Base-by-base conservation (phyloP, 2,113 vertebrate genomes). In the Gallinago jamesoni region DNA sequence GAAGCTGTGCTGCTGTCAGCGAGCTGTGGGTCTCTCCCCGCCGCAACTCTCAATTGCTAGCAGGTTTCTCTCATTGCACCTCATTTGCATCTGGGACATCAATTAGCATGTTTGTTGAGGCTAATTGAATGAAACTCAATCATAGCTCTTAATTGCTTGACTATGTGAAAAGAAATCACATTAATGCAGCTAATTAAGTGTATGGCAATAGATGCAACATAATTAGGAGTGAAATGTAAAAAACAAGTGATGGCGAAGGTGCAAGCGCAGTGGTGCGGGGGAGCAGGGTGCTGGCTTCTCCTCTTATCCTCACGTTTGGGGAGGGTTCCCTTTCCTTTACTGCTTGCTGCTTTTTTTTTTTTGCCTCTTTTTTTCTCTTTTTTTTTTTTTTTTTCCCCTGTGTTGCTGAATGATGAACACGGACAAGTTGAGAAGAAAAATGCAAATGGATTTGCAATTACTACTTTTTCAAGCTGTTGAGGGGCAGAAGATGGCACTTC, bases 61-160 rank as follows among this genome's bases (percentile, higher is more conserved):
- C 98, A 98, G 98, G 97, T 97, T 98, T 97, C 98, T 98, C 98
- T 98, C 98, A 97, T 97, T 97, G 98, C 97, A 98, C 97, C 98
- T 98, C 98, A 98, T 99, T 99, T 99, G 98, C 98, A 98, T 98
- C 98, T 98, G 98, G 94, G 97, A 98, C 98, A 98, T 99, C 99
- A 99, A 99, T 99, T 99, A 99, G 98, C 98, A 97, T 99, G 99
- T 99, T 99, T 99, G 99, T 98, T 97, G 98, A 99, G 99, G 98
- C 99, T 99, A 99, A 99, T 99, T 98, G 98, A 99, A 99, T 99
- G 98, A 99, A 99, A 99, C 98, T 99, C 99, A 99, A 99, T 99
- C 99, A 99, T 98, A 98, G 98, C 98, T 98, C 97, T 98, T 99
- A 99, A 99, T 99, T 99, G 98, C 98, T 98, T 98, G 98, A 99